Base-by-base conservation (phyloP, 2,113 vertebrate genomes). In the Pantherophis guttatus region DNA sequence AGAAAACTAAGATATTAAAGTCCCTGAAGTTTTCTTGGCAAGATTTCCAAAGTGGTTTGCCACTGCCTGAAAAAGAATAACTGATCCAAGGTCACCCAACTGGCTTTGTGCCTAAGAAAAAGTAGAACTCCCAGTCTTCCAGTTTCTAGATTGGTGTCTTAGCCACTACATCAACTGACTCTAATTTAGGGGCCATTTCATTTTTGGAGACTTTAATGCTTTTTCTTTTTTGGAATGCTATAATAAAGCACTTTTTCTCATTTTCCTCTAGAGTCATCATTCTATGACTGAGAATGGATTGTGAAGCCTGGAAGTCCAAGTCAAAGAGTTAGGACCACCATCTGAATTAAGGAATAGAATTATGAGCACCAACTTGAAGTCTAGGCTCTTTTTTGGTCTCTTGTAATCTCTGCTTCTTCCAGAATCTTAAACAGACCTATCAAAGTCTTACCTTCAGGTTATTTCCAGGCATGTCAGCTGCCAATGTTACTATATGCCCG, bases 401-500 rank as follows among this genome's bases (percentile, higher is more conserved):
- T 33, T 89, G 88, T 89, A 65, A 86, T 33, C 90, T 24, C 75
- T 88, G 48, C 90, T 70, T 53, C 91, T 52, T 17, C 7, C n/a
- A 88, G 91, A 81, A 91, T 33, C 53, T 58, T 94, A 48, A 81
- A 15, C 33, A 62, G 12, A 33, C 92, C 57, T 93, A 48, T 85
- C 0, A 0, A 93, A 65, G 91, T 62, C 24, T 23, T 92, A 19
- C 23, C 21, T 23, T 92, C 19, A n/a, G 19, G 54, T 92, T 26
- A 59, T 48, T 65, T 52, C 53, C 87, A 95, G 94, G 94, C 55
- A 97, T 96, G 96, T 96, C 93, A 93, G 2, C 58, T 0, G 55
- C 39, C 91, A 96, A 93, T 1, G 11, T 0, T 0, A 94, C 95
- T 3, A 0, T 1, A 91, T 98, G 98, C 95, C 97, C 93, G 0